Base-by-base conservation (phyloP, 2,797 vertebrate species). In the Esox lucius region DNA sequence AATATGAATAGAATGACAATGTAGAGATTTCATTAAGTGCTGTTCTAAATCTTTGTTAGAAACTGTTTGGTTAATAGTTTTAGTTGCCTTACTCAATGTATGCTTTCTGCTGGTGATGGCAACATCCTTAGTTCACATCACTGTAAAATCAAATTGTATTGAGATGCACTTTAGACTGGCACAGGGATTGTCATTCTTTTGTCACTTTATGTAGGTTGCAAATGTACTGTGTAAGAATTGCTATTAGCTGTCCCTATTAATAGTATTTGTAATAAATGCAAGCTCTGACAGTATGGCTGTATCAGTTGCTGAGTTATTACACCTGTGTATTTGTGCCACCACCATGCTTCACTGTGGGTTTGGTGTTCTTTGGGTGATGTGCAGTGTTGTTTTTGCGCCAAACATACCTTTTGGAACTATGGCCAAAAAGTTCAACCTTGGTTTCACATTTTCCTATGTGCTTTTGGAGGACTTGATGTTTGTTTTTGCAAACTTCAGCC, bases 101-200 rank as follows among this genome's bases (percentile, higher is more conserved):
- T 12, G 64, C 77, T 24, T 12, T n/a, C 80, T 75, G 71, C 77
- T 33, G 26, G 67, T 26, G 61, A 62, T 71, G 73, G 53, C 51
- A 53, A 49, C 67, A 70, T n/a, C 15, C 33, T 75, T 81, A 67
- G 72, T 82, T 73, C 70, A 80, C 53, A 49, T 80, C 42, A 64
- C 70, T 70, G 13, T 78, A 56, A 80, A 79, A 71, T 83, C 78
- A 76, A 66, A 19, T 70, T 49, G 16, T 70, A 1, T 75, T 75
- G 26, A 88, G 71, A 86, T 85, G 88, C 88, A 90, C 88, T 91
- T 90, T 88, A 88, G 82, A 81, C 68, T 78, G 71, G 67, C 78
- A 83, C 81, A 77, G 33, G 66, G n/a, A 15, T 75, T 61, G 35
- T 75, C 31, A 7, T 72, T 75, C 64, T 79, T 66, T 61, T 71